Conservation (phyloP, 2,888 invertebrate species). For the Bimastos eiseni region DNA sequence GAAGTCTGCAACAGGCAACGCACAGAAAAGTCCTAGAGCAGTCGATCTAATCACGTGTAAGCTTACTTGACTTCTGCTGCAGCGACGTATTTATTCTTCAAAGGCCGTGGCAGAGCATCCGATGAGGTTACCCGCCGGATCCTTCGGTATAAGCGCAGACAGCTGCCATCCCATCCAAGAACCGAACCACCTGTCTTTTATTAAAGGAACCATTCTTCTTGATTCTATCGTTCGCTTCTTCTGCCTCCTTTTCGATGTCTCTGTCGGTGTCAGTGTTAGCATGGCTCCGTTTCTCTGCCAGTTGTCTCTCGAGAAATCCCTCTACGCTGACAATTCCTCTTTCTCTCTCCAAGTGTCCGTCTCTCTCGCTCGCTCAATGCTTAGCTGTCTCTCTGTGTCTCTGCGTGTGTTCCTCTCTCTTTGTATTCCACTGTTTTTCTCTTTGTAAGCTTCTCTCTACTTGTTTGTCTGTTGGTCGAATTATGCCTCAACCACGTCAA, state of each 20-base stretch:
- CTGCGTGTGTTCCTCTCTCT: no score
- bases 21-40: not conserved
- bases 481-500: no score
- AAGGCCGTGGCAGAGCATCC: not conserved
- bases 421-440: no score
- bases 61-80: not conserved
- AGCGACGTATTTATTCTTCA: not conserved
- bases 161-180: not conserved
- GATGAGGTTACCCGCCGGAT: not conserved
- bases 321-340: not conserved
- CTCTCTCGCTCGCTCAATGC: not conserved
- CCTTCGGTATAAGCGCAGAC: not conserved
- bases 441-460: no score
- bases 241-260: not conserved
- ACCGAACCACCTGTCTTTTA: not conserved
- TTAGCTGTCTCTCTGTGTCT: no score
- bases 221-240: not conserved
- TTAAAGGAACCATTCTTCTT: constrained; percentile 1
- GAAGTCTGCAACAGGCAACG: no score
- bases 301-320: not conserved
- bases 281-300: not conserved
- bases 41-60: not conserved
- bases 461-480: no score
- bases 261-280: not conserved
- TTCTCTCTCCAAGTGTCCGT: not conserved